Conservation (phyloP, 1,140 invertebrate species). For the Diploscapter pachys region DNA sequence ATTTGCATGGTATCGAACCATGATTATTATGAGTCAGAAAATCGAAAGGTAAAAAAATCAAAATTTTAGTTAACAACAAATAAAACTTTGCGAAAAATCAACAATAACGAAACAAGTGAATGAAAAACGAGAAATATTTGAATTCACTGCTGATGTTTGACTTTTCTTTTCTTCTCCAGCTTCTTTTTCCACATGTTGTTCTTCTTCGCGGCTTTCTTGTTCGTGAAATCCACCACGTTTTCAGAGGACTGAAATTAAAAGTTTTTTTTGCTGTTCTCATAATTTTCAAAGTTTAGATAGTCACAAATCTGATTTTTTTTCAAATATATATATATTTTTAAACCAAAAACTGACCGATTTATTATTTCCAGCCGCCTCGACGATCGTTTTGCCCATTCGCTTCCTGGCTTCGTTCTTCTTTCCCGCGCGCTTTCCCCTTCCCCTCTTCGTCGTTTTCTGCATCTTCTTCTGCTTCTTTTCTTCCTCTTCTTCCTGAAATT, state of each 20-base stretch:
- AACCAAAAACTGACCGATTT: neutral
- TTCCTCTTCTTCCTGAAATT: constrained; percentile 6
- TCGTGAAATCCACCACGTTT: constrained; percentile 10
- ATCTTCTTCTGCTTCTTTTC: constrained; percentile 11
- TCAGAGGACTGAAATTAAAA: neutral
- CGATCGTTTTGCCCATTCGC: constrained; percentile 26
- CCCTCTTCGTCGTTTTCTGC: constrained; percentile 1
- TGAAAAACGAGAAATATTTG: neutral
- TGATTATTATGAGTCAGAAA: neutral
- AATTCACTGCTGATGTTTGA: constrained; percentile 49
- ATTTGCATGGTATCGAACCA: neutral
- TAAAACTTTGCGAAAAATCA: constrained; percentile 14
- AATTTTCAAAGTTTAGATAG: too few species aligned
- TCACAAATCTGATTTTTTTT: too few species aligned
- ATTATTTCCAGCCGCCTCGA: constrained; percentile 22
- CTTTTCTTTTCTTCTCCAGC: constrained; percentile 47
- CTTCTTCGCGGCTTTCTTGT: constrained; percentile 20
- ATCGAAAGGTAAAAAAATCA: constrained; percentile 3
- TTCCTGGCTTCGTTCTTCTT: constrained; percentile 46
- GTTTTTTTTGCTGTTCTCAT: too few species aligned
- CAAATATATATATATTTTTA: too few species aligned
- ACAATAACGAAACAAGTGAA: constrained; percentile 34
- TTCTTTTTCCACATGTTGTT: constrained; percentile 45
- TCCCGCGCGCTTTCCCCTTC: constrained; percentile 38
- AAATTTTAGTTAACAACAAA: constrained; percentile 21